phyloP scores from a whole-genome alignment of 2,888 invertebrate genomes.

The Cistogaster globosa region DNA sequence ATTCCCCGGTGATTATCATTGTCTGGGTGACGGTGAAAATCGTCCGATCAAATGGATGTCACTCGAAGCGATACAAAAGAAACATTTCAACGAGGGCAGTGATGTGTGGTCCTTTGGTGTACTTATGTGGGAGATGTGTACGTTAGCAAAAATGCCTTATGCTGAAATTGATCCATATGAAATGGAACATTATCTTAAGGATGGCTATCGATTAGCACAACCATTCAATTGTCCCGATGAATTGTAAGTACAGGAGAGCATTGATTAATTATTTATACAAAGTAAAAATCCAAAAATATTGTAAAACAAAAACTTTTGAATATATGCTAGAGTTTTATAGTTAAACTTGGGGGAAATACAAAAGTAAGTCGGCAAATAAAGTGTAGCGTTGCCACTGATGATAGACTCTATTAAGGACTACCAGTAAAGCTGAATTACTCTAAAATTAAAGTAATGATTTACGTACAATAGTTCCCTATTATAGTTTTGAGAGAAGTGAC shows the following conservation, averaged over 20 bases:
- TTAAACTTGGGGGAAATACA: not conserved
- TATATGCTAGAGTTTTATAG: not conserved
- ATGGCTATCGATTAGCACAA: conserved; percentile 94
- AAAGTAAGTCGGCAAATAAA: too few relatives aligned
- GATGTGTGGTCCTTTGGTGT: conserved; percentile 99
- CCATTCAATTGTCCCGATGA: conserved; percentile 98
- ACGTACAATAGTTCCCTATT: too few relatives aligned
- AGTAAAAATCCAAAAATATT: not conserved
- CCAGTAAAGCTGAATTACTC: too few relatives aligned
- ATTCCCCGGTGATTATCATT: conserved; percentile 96
- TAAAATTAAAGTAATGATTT: too few relatives aligned
- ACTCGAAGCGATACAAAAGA: conserved; percentile 91
- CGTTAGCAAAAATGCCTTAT: conserved; percentile 94
- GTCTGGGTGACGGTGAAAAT: conserved; percentile 96
- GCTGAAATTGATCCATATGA: conserved; percentile 96
- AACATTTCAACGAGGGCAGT: conserved; percentile 92
- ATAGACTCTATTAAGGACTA: too few relatives aligned
- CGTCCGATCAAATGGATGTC: conserved; percentile 97
- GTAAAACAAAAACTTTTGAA: not conserved
- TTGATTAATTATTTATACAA: too few relatives aligned
- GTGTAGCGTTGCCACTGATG: too few relatives aligned
- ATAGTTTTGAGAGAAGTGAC: too few relatives aligned
- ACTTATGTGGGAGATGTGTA: conserved; percentile 95
- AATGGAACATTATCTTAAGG: conserved; percentile 92
- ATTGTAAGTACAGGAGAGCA: conserved; percentile 86